A percentile compares a stretch with the other conserved stretches of the same genome.
phyloP scores from a whole-genome alignment of 2,113 vertebrate species.

The Ceratotherium simum region DNA sequence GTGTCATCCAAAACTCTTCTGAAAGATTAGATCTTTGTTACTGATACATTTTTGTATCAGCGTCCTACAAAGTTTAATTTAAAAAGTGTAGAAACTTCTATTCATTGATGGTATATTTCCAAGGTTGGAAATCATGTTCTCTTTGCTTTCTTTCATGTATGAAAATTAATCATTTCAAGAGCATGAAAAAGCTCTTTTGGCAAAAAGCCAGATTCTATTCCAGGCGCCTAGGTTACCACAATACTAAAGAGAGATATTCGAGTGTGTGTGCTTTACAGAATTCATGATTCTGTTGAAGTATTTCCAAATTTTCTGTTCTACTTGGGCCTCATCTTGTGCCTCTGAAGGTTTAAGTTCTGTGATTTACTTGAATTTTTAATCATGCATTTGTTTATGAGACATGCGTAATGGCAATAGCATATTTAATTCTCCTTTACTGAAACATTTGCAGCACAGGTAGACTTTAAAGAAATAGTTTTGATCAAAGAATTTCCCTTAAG shows the following conservation, averaged over 20 bases:
- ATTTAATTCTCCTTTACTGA: slow-evolving; percentile 31
- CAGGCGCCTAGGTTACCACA: not conserved
- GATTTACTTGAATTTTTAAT: slow-evolving; percentile 24
- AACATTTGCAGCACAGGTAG: slow-evolving; percentile 60
- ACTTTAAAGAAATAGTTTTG: slow-evolving; percentile 66
- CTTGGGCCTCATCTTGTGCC: not conserved
- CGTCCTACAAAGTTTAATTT: slow-evolving; percentile 50
- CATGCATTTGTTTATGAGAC: not conserved
- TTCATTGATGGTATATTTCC: slow-evolving; percentile 8
- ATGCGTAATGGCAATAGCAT: not conserved
- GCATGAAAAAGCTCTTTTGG: slow-evolving; percentile 61
- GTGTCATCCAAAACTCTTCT: not conserved
- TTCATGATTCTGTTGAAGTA: not conserved
- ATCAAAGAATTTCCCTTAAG: slow-evolving; percentile 76
- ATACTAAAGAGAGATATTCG: not conserved
- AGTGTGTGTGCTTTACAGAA: not conserved
- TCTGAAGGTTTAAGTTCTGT: not conserved
- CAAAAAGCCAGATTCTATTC: slow-evolving; percentile 56
- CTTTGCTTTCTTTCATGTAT: slow-evolving; percentile 64
- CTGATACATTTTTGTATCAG: slow-evolving; percentile 21
- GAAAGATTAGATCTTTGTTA: slow-evolving; percentile 25
- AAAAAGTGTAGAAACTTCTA: not conserved
- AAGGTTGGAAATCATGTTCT: slow-evolving; percentile 59
- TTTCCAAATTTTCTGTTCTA: not conserved
- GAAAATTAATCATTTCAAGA: slow-evolving; percentile 74